Evolutionary conservation across 2,113 vertebrate species (phyloP), one percentile per base, ranked within the genome.

Genomic region (Gasterosteus aculeatus): DNA sequence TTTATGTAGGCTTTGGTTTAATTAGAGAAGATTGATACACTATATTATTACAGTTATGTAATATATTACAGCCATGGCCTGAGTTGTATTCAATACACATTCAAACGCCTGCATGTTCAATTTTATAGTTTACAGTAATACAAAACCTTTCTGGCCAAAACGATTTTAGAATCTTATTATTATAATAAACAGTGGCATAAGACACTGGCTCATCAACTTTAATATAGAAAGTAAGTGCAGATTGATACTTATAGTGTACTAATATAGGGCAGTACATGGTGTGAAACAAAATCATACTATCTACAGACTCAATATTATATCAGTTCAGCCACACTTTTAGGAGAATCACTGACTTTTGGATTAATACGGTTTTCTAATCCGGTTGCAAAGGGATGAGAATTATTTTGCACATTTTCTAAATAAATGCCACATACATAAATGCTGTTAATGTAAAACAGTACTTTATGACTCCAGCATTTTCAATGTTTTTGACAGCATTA

Each of bases 321-420:
- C 4, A 53, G 18, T 46, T 10, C 29, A 60, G 51, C 7, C 12
- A 18, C 53, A 44, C 64, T 42, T 31, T 18, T 2, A 67, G 3
- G 70, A 62, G 38, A 85, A 69, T 58, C n/a, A 19, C 19, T 71
- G 56, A 57, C 60, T 11, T 39, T 38, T 15, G 47, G 41, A 64
- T 14, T 80, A 59, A 8, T 39, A 16, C 19, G 42, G 42, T 47
- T 88, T 78, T 71, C n/a, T 75, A 63, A 67, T 64, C 26, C 71
- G 57, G n/a, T 41, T 15, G 53, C 33, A 41, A 62, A 51, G 10
- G 0, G 0, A 54, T 53, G 56, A 46, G 6, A 60, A 12, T 69
- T 56, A 72, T 63, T 86, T 88, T 83, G 74, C 81, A 84, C 59
- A 79, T 75, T 83, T 86, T 85, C 39, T 78, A 72, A 69, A 67